These are phyloP conservation scores for Gobionotothen gibberifrons DNA, from an alignment of 2,797 vertebrate genomes.

Conservation along the genomic window DNA sequence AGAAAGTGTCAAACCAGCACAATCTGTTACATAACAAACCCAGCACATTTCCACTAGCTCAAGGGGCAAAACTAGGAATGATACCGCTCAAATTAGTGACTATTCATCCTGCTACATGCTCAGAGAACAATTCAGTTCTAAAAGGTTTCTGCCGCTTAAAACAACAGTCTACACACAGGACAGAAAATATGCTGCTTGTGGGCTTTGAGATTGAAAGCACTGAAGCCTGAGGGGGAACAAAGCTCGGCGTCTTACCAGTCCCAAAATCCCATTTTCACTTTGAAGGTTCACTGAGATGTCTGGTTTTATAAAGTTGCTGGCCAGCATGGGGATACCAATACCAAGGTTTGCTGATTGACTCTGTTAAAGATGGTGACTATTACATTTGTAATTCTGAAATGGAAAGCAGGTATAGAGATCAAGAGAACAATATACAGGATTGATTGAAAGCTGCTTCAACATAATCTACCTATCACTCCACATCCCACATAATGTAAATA, in stretches of 20 bases:
- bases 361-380: constrained; percentile 64
- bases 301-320: constrained; percentile 96
- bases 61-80: constrained; percentile 29
- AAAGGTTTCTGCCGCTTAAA: constrained; percentile 23
- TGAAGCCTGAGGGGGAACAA: constrained; percentile 15
- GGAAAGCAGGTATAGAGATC: neutral
- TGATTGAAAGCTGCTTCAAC: neutral
- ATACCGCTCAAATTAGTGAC: constrained; percentile 31
- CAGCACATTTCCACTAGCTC: constrained; percentile 42
- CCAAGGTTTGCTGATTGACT: constrained; percentile 92
- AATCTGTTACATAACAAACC: constrained; percentile 59
- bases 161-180: neutral
- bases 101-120: constrained; percentile 33
- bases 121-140: constrained; percentile 16
- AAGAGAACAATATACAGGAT: neutral
- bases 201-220: constrained; percentile 25
- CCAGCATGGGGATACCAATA: constrained; percentile 97
- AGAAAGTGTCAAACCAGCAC: constrained; percentile 55
- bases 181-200: constrained; percentile 29
- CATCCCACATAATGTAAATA: neutral
- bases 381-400: constrained; percentile 3
- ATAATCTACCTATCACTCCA: neutral
- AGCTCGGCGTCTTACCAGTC: constrained; percentile 89
- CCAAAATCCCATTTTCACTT: constrained; percentile 98
- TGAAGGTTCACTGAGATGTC: constrained; percentile 96